These are phyloP conservation scores for Gambelia wislizenii DNA, from an alignment of 2,797 vertebrate genomes.

Conservation along the genomic window DNA sequence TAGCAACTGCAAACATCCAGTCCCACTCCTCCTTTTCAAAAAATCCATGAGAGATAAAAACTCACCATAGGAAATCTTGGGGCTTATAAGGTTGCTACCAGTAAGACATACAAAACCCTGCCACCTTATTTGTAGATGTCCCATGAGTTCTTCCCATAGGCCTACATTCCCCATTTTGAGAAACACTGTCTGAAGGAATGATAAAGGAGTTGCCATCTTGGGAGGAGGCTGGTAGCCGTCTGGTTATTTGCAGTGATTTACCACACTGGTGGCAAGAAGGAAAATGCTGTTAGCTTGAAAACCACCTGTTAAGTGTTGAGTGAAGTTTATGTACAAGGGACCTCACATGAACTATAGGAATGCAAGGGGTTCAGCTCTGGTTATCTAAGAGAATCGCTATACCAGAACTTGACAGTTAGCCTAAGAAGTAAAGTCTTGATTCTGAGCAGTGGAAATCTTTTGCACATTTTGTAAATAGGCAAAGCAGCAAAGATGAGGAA, in stretches of 20 bases:
- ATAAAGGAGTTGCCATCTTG: neutral
- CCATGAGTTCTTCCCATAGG: neutral
- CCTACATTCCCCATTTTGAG: neutral
- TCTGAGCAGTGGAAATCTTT: neutral
- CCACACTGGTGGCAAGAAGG: neutral
- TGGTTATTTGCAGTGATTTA: neutral
- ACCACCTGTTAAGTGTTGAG: neutral
- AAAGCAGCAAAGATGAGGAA: neutral
- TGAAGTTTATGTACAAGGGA: neutral
- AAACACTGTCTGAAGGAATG: neutral
- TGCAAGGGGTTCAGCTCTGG: neutral
- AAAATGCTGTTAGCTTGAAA: neutral
- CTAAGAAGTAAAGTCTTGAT: constrained; percentile 3
- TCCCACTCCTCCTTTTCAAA: neutral
- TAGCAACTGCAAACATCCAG: neutral
- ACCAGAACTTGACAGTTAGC: neutral
- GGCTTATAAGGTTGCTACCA: neutral
- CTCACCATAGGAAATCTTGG: neutral
- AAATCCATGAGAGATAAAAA: neutral
- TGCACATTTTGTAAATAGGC: constrained; percentile 38
- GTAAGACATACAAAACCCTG: neutral
- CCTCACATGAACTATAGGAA: neutral
- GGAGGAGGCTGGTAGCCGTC: neutral
- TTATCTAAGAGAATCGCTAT: neutral
- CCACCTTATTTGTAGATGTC: neutral